Evolutionary conservation across 2,888 invertebrate species (phyloP), one percentile per base, ranked within the genome.

Genomic region (Agriotes lineatus): DNA sequence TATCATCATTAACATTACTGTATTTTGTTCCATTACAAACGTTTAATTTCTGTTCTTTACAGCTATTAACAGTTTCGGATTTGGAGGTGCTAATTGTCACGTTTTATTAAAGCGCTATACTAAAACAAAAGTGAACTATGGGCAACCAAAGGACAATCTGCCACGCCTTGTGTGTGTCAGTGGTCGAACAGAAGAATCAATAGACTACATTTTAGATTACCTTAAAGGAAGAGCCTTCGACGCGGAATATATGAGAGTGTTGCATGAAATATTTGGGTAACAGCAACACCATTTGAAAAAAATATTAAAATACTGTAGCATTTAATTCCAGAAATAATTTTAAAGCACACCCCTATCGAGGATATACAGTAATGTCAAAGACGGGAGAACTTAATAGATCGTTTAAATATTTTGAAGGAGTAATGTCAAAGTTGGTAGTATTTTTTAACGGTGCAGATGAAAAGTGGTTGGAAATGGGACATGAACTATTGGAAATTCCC

Each of bases 31-130:
- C 12, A 16, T 2, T 44, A 16, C 2, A 2, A 18, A 44, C 1
- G 9, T 44, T 44, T 10, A 18, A 18, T 10, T 14, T 44, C 9
- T 2, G 14, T 2, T 10, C 1, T 18, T 45, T 45, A 1, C 91
- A 50, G 96, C 93, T 1, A 87, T 97, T 19, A 97, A 95, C 85
- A 96, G 95, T 7, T 97, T 97, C 81, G 97, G 25, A 25, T 25
- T 25, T 25, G 25, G 25, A 3, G 25, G 25, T 7, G 25, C 25
- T 5, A 25, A 25, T 97, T 0, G 97, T 97, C 94, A 94, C 77
- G 86, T 90, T 25, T 80, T 94, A 42, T 80, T 94, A 7, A 88
- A 89, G 79, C 88, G 90, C 48, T 84, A 89, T 63, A 79, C 85
- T 0, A 89, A 89, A 71, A 87, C 78, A 22, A 92, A 91, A 85